phyloP scores from a whole-genome alignment of 2,888 invertebrate species.

The Argyra leucocephala region DNA sequence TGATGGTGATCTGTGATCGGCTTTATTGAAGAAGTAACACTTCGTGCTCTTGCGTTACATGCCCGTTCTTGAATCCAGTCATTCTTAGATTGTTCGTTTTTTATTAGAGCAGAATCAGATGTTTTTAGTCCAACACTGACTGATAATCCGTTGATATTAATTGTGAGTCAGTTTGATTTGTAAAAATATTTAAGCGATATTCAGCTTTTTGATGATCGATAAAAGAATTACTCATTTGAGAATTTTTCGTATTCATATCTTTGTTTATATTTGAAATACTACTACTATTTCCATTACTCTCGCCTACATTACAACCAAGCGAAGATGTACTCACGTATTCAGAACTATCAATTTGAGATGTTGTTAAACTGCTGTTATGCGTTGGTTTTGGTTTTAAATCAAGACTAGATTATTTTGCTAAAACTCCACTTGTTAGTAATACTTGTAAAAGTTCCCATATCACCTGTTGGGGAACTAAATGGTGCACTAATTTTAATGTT shows the following conservation, averaged over 20 bases:
- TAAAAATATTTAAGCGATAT: slow-evolving; percentile 41
- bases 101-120: slow-evolving; percentile 35
- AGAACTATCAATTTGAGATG: slow-evolving; percentile 60
- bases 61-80: slow-evolving; percentile 59
- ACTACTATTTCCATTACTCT: slow-evolving; percentile 13
- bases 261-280: not conserved
- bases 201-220: slow-evolving; percentile 43
- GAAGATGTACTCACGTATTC: slow-evolving; percentile 46
- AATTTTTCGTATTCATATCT: not conserved
- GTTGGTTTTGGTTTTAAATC: slow-evolving; percentile 37
- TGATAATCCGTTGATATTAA: slow-evolving; percentile 14
- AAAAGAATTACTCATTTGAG: slow-evolving; percentile 22
- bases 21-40: slow-evolving; percentile 30
- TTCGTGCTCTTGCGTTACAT: slow-evolving; percentile 48
- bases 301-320: slow-evolving; percentile 29
- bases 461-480: slow-evolving; percentile 34
- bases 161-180: slow-evolving; percentile 32
- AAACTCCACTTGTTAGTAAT: slow-evolving; percentile 62
- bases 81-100: slow-evolving; percentile 41
- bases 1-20: slow-evolving; percentile 15
- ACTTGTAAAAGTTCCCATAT: slow-evolving; percentile 57
- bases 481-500: slow-evolving; percentile 17
- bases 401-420: slow-evolving; percentile 49
- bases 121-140: slow-evolving; percentile 11
- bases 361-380: slow-evolving; percentile 55